Percentiles rank a stretch among this genome's conserved stretches.
phyloP scores from a whole-genome alignment of 1,140 invertebrate species.

The Dendroctonus valens region DNA sequence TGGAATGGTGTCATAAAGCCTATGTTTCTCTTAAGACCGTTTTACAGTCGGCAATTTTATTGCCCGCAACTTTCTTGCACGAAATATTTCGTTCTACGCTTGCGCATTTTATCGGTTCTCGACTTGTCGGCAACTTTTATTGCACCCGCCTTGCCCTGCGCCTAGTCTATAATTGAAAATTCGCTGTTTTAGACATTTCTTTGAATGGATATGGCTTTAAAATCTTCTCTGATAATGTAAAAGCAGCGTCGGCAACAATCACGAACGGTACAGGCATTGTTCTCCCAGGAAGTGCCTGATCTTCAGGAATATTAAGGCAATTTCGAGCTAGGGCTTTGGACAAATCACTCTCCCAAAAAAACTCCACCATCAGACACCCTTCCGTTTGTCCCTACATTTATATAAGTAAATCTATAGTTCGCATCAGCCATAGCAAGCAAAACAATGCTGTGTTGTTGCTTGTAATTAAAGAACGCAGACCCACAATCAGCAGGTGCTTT shows the following conservation, averaged over 20 bases:
- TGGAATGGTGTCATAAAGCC: no score
- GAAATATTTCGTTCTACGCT: no score
- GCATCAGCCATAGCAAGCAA: no score
- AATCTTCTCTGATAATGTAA: constrained; percentile 49
- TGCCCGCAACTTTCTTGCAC: no score
- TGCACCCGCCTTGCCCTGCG: constrained; percentile 39
- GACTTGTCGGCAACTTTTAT: no score
- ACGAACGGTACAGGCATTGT: not conserved
- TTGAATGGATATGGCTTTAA: constrained; percentile 51
- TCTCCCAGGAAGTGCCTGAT: not conserved
- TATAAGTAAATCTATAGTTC: no score
- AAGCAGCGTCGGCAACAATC: constrained; percentile 40
- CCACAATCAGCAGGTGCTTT: constrained; percentile 39
- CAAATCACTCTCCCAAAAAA: no score
- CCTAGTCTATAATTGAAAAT: constrained; percentile 36
- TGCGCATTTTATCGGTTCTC: no score
- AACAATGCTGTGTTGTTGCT: constrained; percentile 5
- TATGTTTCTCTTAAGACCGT: no score
- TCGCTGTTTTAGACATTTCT: constrained; percentile 33
- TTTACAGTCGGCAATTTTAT: no score
- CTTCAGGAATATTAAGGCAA: constrained; percentile 19
- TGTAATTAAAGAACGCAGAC: constrained; percentile 44
- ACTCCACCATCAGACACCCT: no score
- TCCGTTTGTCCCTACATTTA: no score
- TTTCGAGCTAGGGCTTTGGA: constrained; percentile 21